These are phyloP conservation scores for Tamandua tetradactyla DNA, from an alignment of 2,797 vertebrate species.

Conservation along the genomic window DNA sequence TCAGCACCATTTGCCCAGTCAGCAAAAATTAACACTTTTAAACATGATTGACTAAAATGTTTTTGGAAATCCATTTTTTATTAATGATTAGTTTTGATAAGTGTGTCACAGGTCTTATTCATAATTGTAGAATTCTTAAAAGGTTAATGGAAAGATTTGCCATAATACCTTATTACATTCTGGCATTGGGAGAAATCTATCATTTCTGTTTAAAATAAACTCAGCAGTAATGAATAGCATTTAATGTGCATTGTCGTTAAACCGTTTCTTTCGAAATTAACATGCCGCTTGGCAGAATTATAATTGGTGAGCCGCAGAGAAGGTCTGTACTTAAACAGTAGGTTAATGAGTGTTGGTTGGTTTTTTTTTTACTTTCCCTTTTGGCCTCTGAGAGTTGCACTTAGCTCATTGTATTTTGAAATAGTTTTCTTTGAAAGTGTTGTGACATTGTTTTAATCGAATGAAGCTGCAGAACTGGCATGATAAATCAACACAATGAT, in stretches of 20 bases:
- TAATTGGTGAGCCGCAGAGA: constrained; percentile 54
- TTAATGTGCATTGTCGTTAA: constrained; percentile 32
- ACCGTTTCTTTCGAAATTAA: constrained; percentile 61
- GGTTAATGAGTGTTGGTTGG: constrained; percentile 66
- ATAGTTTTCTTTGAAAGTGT: constrained; percentile 77
- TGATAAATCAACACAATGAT: constrained; percentile 82
- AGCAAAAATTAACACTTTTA: background rate
- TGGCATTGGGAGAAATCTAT: background rate
- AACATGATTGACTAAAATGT: too few species aligned
- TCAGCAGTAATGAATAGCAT: background rate
- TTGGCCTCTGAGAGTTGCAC: constrained; percentile 69
- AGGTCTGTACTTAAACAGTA: constrained; percentile 58
- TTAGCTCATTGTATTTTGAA: constrained; percentile 75
- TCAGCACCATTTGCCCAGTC: too few species aligned
- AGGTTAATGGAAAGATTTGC: constrained; percentile 51
- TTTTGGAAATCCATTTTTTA: constrained; percentile 38
- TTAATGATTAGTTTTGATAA: constrained; percentile 14
- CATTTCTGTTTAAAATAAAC: constrained; percentile 42
- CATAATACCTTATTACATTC: background rate
- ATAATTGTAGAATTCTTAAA: constrained; percentile 46
- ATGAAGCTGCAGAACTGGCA: constrained; percentile 79
- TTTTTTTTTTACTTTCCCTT: background rate
- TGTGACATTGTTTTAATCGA: constrained; percentile 85
- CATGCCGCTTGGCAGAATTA: constrained; percentile 56
- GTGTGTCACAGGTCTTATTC: constrained; percentile 16